Base-by-base conservation (phyloP, 2,113 vertebrate genomes). In the Cyprinodon tularosa region DNA sequence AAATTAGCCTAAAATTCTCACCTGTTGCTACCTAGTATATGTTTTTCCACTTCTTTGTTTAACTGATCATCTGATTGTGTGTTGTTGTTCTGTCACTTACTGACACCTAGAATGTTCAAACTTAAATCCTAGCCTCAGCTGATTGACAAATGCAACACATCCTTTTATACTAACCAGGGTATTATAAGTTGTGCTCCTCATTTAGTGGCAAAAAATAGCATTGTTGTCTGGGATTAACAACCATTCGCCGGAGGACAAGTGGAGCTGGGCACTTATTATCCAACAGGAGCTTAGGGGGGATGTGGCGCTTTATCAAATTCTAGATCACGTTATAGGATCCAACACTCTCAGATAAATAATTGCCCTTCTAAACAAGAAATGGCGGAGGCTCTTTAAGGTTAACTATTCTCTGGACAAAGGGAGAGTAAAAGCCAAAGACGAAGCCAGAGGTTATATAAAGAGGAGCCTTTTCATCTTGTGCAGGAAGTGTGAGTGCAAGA, bases 401-500 rank as follows among this genome's bases (percentile, higher is more conserved):
- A 74, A 62, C 64, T 57, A 74, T 81, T 62, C 72, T 76, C 60
- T 81, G 74, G 39, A 77, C 73, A 57, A 45, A 62, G 48, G 62
- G 14, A 39, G 62, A 71, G 78, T 65, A 80, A 20, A 75, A 84
- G 36, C 36, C 57, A 72, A 47, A 81, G 53, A 36, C 70, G 36
- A 79, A 83, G 76, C 53, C 74, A 72, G 76, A 66, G 78, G 74
- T 76, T 86, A 57, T 42, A 80, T 62, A 85, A 89, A 90, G 47
- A 88, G 83, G 66, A 45, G 63, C 29, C 48, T 17, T 66, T 61
- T 50, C 70, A 76, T 60, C 64, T 57, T 45, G 15, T 7, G 38
- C 76, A 84, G 80, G 73, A 83, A 77, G 64, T 48, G 45, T 2
- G n/a, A 64, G 72, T 39, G 47, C 45, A 62, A 47, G 66, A 81